Evolutionary conservation across 2,113 vertebrate species (phyloP).

Genomic region (Ictalurus punctatus): DNA sequence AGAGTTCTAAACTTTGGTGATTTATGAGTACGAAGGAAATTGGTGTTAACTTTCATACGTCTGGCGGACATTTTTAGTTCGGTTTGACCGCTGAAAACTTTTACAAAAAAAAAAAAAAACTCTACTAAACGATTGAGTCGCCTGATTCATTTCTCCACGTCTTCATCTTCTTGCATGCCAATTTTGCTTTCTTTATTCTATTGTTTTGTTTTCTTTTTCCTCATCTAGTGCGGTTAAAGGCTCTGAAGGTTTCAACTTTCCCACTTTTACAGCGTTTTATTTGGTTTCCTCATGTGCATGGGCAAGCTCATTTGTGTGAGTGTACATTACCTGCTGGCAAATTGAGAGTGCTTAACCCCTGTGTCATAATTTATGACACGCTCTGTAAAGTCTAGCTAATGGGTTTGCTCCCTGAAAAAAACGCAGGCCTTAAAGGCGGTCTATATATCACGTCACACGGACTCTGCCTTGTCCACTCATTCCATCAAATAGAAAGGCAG

Average conservation of each 20-base stretch:
- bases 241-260: conserved; percentile 19
- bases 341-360: conserved; percentile 56
- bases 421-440: conserved; percentile 42
- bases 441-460: conserved; percentile 58
- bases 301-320: conserved; percentile 60
- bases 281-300: background rate
- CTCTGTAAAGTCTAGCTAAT: conserved; percentile 61
- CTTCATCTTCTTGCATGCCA: background rate
- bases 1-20: background rate
- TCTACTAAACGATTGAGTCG: background rate
- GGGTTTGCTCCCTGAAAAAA: conserved; percentile 53
- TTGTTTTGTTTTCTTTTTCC: background rate
- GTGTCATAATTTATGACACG: conserved; percentile 59
- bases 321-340: conserved; percentile 63
- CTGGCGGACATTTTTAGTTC: background rate
- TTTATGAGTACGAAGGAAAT: background rate
- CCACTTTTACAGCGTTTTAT: conserved; percentile 8
- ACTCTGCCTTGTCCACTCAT: conserved; percentile 52
- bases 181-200: background rate
- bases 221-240: background rate
- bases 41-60: too few species aligned
- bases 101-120: too few species aligned
- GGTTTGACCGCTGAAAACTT: background rate
- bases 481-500: conserved; percentile 47
- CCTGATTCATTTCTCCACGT: background rate